These are phyloP conservation scores for Akabosia matsudoensis DNA, from an alignment of 1,140 invertebrate species.

Conservation along the genomic window DNA sequence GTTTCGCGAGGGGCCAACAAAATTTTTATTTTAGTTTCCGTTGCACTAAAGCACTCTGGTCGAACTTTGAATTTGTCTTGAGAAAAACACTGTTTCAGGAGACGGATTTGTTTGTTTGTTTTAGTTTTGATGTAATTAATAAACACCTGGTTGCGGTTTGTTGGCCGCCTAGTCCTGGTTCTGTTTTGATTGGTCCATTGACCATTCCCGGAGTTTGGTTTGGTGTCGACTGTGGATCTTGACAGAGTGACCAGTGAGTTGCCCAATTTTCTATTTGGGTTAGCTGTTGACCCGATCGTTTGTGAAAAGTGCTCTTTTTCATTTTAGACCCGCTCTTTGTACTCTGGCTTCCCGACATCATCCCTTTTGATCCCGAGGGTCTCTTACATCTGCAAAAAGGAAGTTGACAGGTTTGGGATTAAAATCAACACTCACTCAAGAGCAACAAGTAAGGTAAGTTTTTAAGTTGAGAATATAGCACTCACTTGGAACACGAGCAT, in stretches of 20 bases:
- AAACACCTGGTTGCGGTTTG: constrained; percentile 39
- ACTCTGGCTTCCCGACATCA: constrained; percentile 36
- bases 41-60: no score
- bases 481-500: constrained; percentile 75
- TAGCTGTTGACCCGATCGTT: constrained; percentile 36
- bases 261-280: constrained; percentile 36
- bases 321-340: constrained; percentile 45
- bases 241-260: constrained; percentile 38
- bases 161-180: constrained; percentile 22
- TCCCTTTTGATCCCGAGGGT: constrained; percentile 38
- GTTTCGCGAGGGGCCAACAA: no score
- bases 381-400: constrained; percentile 42
- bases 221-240: constrained; percentile 30
- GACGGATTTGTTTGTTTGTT: no score
- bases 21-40: no score
- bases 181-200: constrained; percentile 19
- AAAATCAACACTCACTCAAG: constrained; percentile 28
- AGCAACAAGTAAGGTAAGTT: neutral
- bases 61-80: no score
- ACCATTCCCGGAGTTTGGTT: constrained; percentile 2
- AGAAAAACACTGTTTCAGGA: no score
- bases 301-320: constrained; percentile 44
- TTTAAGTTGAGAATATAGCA: constrained; percentile 34
- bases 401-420: no score
- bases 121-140: no score